Conservation (phyloP, 2,797 vertebrate genomes). For the Chloroceryle inda region DNA sequence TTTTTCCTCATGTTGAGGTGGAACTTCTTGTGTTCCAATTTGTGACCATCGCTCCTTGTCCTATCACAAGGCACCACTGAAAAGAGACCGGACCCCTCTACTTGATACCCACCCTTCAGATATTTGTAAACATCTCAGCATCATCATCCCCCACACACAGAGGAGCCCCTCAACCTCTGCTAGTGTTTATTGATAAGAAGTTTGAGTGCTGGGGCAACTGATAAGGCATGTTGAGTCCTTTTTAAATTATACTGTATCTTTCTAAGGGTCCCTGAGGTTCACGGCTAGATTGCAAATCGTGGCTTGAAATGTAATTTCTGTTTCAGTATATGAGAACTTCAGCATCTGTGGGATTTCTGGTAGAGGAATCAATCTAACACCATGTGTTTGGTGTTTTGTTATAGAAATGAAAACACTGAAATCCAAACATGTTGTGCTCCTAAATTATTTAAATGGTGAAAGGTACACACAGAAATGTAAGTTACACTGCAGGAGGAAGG, state of each 20-base stretch:
- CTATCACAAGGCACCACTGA: no score
- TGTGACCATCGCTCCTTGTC: no score
- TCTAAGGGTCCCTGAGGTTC: not conserved
- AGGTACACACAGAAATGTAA: not conserved
- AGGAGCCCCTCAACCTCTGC: not conserved
- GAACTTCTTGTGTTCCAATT: no score
- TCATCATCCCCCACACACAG: not conserved
- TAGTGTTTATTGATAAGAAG: not conserved
- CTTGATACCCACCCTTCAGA: no score
- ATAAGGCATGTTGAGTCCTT: not conserved
- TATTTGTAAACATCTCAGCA: not conserved
- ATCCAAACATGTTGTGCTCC: not conserved
- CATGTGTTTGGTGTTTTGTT: rapidly evolving
- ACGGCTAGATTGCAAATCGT: not conserved
- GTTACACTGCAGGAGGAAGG: not conserved
- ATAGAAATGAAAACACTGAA: not conserved
- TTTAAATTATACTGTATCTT: not conserved
- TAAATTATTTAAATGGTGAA: not conserved
- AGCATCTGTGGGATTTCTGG: not conserved
- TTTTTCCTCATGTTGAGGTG: no score
- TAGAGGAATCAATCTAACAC: rapidly evolving
- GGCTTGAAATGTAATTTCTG: not conserved
- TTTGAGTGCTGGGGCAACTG: not conserved
- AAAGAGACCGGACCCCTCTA: no score
- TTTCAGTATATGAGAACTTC: not conserved